These are phyloP conservation scores for Aphelenchoides besseyi DNA, from an alignment of 1,140 invertebrate genomes.

Conservation along the genomic window DNA sequence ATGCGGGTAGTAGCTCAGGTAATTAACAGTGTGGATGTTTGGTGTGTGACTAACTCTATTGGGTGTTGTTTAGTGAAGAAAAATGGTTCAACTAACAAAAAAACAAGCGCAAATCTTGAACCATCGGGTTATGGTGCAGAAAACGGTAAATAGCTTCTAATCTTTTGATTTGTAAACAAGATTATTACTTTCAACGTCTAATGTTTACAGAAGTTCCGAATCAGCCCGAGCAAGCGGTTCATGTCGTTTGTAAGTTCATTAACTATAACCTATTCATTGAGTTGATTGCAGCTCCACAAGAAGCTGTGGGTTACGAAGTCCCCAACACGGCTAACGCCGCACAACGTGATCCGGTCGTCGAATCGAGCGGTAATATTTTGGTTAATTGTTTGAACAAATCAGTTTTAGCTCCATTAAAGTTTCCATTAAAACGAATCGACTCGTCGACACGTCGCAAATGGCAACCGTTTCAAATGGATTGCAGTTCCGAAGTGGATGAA, in stretches of 20 bases:
- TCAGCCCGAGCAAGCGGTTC: neutral
- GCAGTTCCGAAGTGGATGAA: conserved; percentile 30
- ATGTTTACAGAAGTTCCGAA: neutral
- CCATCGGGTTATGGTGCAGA: conserved; percentile 26
- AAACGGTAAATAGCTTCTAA: conserved; percentile 19
- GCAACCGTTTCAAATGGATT: conserved; percentile 33
- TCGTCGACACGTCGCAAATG: conserved; percentile 32
- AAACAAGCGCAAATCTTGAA: conserved; percentile 13
- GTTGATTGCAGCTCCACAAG: no score
- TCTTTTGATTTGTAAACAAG: neutral
- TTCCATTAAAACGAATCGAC: conserved; percentile 24
- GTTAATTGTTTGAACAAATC: neutral
- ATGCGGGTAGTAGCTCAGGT: neutral
- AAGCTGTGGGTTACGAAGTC: conserved; percentile 28
- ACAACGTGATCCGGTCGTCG: conserved; percentile 20
- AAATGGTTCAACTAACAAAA: neutral
- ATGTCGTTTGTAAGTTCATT: no score
- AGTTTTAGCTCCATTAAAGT: conserved; percentile 20
- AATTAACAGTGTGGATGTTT: neutral
- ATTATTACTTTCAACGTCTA: neutral
- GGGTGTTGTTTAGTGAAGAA: neutral
- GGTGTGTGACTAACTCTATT: neutral
- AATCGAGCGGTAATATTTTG: neutral
- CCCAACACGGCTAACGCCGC: conserved; percentile 4
- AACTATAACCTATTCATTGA: no score